phyloP scores from a whole-genome alignment of 2,888 invertebrate genomes.

The Lithodes maja region DNA sequence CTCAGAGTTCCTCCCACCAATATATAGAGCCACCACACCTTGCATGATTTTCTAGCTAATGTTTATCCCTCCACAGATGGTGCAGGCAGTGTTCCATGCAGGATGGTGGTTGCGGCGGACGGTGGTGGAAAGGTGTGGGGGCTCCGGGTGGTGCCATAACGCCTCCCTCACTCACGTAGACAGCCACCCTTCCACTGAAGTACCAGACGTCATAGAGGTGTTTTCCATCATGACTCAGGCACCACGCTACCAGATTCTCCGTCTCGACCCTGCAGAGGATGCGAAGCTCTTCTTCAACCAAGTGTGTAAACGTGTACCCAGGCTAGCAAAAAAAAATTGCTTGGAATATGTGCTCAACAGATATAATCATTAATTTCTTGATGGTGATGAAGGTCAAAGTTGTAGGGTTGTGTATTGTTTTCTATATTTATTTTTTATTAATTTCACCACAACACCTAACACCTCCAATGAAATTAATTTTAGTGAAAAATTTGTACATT shows the following conservation, averaged over 20 bases:
- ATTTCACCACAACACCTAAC: too few relatives aligned
- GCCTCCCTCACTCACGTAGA: constrained; percentile 11
- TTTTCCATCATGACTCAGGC: constrained; percentile 56
- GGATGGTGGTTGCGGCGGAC: constrained; percentile 41
- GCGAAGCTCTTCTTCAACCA: constrained; percentile 34
- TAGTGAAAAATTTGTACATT: neutral
- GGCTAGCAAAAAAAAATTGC: too few relatives aligned
- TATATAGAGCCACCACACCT: too few relatives aligned
- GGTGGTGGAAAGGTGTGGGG: constrained; percentile 43
- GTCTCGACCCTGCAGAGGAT: neutral
- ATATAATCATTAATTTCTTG: too few relatives aligned
- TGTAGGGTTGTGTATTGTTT: too few relatives aligned
- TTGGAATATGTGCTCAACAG: too few relatives aligned
- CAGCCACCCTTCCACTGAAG: neutral
- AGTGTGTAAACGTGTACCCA: constrained; percentile 1
- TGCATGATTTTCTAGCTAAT: too few relatives aligned
- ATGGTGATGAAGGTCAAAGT: too few relatives aligned
- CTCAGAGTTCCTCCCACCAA: too few relatives aligned
- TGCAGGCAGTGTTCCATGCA: constrained; percentile 45
- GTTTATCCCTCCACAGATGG: constrained; percentile 14
- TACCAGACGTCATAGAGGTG: constrained; percentile 47
- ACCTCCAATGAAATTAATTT: too few relatives aligned
- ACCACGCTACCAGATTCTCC: constrained; percentile 49
- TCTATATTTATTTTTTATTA: too few relatives aligned
- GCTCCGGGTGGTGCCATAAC: constrained; percentile 45